These are phyloP conservation scores for Hippocampus abdominalis DNA, from an alignment of 2,113 vertebrate genomes.

Conservation along the genomic window DNA sequence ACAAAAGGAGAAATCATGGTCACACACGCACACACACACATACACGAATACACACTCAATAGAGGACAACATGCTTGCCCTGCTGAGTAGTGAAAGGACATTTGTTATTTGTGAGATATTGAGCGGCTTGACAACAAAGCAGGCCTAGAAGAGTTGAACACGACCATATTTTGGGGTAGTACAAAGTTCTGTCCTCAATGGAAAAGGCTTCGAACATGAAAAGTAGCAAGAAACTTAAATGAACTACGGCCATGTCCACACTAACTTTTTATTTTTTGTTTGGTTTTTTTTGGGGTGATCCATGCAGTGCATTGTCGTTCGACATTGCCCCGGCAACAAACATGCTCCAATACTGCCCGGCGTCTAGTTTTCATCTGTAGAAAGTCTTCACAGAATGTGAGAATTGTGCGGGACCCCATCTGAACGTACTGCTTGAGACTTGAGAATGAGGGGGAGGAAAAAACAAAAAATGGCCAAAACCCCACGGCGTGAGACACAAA, in stretches of 20 bases:
- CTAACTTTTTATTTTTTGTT: neutral
- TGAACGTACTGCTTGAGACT: too few relatives aligned
- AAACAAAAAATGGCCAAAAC: too few relatives aligned
- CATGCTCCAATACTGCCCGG: too few relatives aligned
- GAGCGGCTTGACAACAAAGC: constrained; percentile 20
- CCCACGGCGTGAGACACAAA: too few relatives aligned
- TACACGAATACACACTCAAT: constrained; percentile 10
- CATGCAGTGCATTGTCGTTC: too few relatives aligned
- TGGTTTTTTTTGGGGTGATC: neutral
- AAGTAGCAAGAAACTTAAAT: neutral
- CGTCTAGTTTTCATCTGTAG: too few relatives aligned
- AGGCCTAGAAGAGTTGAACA: neutral
- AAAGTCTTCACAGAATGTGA: too few relatives aligned
- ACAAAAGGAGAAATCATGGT: constrained; percentile 52
- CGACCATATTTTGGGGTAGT: neutral
- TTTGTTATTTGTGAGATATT: constrained; percentile 31
- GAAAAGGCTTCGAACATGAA: neutral
- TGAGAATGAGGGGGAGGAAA: too few relatives aligned
- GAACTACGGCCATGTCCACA: neutral
- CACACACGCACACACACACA: constrained; percentile 30
- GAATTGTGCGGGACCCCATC: too few relatives aligned
- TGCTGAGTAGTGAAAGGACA: constrained; percentile 21
- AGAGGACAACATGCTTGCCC: constrained; percentile 36
- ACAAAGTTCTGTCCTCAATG: neutral
- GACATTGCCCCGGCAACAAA: too few relatives aligned